Evolutionary conservation across 92 coral and sea anemone species (phyloP).

Genomic region (Porites evermanni): DNA sequence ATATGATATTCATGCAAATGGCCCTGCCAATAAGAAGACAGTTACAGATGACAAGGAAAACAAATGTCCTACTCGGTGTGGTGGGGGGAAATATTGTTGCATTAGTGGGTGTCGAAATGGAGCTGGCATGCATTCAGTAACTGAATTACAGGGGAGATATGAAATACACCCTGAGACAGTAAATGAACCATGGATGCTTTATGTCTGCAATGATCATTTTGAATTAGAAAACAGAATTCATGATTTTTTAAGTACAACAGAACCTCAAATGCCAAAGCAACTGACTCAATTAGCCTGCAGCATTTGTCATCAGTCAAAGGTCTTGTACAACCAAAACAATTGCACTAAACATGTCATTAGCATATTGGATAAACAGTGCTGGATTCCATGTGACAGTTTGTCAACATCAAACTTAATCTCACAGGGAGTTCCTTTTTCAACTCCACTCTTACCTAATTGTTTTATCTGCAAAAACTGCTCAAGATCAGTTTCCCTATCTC

Average conservation of each 20-base stretch:
- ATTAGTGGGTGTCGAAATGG: conserved; percentile 6
- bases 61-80: not conserved
- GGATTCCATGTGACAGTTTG: too few relatives aligned
- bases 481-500: too few relatives aligned
- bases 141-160: not conserved
- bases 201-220: not conserved
- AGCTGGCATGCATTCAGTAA: not conserved
- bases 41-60: not conserved
- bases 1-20: not conserved
- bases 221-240: not conserved
- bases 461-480: too few relatives aligned
- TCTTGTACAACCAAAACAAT: too few relatives aligned
- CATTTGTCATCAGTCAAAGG: too few relatives aligned
- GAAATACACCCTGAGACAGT: not conserved
- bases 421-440: too few relatives aligned
- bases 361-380: too few relatives aligned
- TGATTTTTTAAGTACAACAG: not conserved
- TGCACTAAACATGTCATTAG: too few relatives aligned
- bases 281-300: too few relatives aligned
- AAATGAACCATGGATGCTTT: not conserved
- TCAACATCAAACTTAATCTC: too few relatives aligned
- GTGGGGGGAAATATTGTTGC: not conserved
- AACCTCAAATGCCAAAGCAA: too few relatives aligned
- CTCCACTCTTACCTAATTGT: too few relatives aligned
- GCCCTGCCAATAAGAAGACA: not conserved